A percentile compares a stretch with the other conserved stretches of the same genome.
Evolutionary conservation across 2,113 vertebrate genomes (phyloP).

Genomic region (Rattus rattus): DNA sequence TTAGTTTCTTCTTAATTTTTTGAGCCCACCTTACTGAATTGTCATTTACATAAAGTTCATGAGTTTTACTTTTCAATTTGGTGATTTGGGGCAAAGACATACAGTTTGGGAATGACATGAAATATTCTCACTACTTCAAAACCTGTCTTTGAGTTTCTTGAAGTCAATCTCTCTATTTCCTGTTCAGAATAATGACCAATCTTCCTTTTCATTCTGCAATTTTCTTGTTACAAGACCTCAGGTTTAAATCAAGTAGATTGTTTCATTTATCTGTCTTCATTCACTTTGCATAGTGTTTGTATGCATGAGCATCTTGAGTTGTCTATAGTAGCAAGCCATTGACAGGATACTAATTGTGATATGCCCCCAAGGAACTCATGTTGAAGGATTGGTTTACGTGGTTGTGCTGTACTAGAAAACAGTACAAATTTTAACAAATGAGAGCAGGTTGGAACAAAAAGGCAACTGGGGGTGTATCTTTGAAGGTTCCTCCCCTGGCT

Average conservation of each 20-base stretch:
- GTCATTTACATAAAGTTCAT: not conserved
- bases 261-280: not conserved
- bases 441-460: not conserved
- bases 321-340: not conserved
- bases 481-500: not conserved
- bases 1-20: conserved; percentile 2
- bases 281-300: not conserved
- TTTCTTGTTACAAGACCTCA: not conserved
- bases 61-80: not conserved
- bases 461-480: no score
- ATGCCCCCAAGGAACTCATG: not conserved
- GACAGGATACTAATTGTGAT: no score
- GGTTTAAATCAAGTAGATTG: not conserved
- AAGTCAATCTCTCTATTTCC: not conserved
- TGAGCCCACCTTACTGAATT: not conserved
- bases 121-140: not conserved
- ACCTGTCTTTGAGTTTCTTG: not conserved
- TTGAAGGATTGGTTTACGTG: not conserved
- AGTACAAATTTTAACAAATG: not conserved
- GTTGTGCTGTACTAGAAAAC: no score
- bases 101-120: not conserved
- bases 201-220: not conserved
- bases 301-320: not conserved
- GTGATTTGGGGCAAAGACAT: not conserved
- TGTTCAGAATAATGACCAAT: not conserved